Conservation (phyloP, 1,140 invertebrate species). For the Caerostris extrusa region DNA sequence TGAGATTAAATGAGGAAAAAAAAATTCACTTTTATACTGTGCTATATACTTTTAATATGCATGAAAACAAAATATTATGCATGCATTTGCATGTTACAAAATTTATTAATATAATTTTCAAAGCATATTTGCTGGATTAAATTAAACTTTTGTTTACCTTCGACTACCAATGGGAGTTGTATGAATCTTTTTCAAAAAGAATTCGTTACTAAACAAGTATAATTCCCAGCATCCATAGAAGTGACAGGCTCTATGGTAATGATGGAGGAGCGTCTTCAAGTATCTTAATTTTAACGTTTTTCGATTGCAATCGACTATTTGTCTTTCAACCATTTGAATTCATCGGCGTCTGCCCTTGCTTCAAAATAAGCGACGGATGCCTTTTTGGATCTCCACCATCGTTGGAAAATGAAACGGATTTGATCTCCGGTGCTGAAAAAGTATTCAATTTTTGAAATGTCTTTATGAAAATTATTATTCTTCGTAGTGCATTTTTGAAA, state of each 20-base stretch:
- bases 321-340: constrained; percentile 75
- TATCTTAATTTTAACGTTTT: constrained; percentile 13
- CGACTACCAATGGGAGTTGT: neutral
- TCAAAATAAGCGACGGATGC: constrained; percentile 45
- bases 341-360: constrained; percentile 51
- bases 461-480: no score
- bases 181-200: constrained; percentile 79
- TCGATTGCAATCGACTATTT: neutral
- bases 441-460: no score
- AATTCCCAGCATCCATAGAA: constrained; percentile 82
- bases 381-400: constrained; percentile 41
- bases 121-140: no score
- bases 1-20: no score
- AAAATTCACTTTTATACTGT: no score
- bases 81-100: no score
- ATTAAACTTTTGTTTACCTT: neutral
- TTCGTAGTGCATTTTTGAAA: no score
- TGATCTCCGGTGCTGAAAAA: constrained; percentile 44
- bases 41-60: no score
- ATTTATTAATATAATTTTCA: no score
- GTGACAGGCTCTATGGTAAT: constrained; percentile 72
- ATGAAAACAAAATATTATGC: no score
- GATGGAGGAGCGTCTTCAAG: neutral
- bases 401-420: constrained; percentile 57
- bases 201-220: constrained; percentile 82